Evolutionary conservation across 2,797 vertebrate genomes (phyloP), one percentile per base, ranked within the genome.

Genomic region (Sebastes glaucus): DNA sequence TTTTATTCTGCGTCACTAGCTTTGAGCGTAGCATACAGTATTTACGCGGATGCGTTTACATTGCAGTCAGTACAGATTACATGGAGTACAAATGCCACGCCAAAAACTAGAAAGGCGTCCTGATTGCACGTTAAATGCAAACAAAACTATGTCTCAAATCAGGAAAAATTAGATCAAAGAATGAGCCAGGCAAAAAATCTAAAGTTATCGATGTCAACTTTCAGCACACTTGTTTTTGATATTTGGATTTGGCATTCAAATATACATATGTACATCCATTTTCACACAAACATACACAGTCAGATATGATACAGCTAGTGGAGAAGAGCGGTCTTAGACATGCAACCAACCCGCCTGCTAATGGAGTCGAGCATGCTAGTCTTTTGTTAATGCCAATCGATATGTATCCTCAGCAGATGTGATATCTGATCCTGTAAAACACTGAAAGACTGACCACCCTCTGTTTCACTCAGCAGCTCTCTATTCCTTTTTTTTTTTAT

Each of bases 311-410:
- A n/a, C 35, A 52, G 64, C 60, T 9, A 38, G 59, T 49, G 27
- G 10, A 61, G 53, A 61, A 60, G 53, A 63, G 25, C 4, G 3
- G 23, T 64, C 56, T 77, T 56, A 11, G 38, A 64, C 69, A 57
- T 30, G 77, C 69, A 85, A 81, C 76, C 82, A 80, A 74, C 57
- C 18, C 22, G 69, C 65, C 75, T 49, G 77, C 87, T 93, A 91
- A 94, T 94, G 92, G 92, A 95, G 89, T 92, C 30, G 33, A 86
- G 83, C 65, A 65, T 59, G 74, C 14, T 59, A 83, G 89, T 91
- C 88, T 89, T 93, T 93, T 90, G 93, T 92, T 93, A 91, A 89
- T 86, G 90, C 82, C 74, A 77, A 93, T 95, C 93, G 4, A 95
- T 96, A 91, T 6, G 84, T 77, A 78, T 88, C 85, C 88, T 90